phyloP scores from a whole-genome alignment of 2,797 vertebrate genomes.

The Natrix natrix region DNA sequence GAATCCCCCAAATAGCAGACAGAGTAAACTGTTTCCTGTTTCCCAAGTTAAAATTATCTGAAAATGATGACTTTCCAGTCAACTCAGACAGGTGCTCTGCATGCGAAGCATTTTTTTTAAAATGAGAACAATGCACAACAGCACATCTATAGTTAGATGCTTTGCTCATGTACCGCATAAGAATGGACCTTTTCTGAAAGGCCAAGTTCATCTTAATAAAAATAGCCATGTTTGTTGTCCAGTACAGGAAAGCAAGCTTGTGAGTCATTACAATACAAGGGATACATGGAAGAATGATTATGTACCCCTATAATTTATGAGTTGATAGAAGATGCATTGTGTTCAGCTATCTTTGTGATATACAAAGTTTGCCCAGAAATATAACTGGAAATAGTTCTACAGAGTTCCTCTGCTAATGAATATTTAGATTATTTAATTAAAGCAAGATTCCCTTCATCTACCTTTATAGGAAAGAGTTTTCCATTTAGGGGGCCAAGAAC shows the following conservation, averaged over 20 bases:
- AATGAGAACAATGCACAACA: constrained; percentile 19
- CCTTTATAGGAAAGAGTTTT: neutral
- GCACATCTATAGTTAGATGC: constrained; percentile 38
- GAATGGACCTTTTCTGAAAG: constrained; percentile 21
- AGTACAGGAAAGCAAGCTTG: constrained; percentile 20
- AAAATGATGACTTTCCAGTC: constrained; percentile 41
- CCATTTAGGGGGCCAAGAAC: neutral
- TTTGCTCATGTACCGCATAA: constrained; percentile 8
- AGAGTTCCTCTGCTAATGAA: neutral
- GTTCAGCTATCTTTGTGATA: neutral
- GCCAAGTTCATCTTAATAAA: constrained; percentile 35
- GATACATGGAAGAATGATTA: neutral
- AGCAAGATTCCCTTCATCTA: too few species aligned
- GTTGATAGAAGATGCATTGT: neutral
- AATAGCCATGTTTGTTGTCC: constrained; percentile 38
- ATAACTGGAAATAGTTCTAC: neutral
- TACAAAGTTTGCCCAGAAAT: neutral
- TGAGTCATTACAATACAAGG: constrained; percentile 12
- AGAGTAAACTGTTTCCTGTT: constrained; percentile 22
- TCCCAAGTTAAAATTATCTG: constrained; percentile 53
- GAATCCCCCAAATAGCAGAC: neutral
- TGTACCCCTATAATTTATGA: neutral
- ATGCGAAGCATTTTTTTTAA: constrained; percentile 29
- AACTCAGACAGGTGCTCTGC: constrained; percentile 32
- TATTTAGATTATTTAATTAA: neutral